Percentiles rank a stretch among this genome's conserved stretches.
phyloP scores from a whole-genome alignment of 2,113 vertebrate genomes.

The Odocoileus virginianus region DNA sequence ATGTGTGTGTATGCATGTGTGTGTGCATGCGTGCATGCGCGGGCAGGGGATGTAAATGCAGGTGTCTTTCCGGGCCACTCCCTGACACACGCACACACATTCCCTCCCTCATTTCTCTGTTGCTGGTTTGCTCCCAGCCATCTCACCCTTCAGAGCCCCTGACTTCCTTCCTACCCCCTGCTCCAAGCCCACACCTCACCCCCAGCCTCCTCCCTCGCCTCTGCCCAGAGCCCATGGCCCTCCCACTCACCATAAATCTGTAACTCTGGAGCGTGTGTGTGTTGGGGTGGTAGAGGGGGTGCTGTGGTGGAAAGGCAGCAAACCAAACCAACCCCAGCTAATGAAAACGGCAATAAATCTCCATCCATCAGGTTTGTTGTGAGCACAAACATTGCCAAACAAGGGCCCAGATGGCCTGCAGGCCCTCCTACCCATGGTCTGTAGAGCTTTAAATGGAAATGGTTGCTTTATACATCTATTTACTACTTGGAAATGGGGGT shows the following conservation, averaged over 20 bases:
- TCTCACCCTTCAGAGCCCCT: background rate
- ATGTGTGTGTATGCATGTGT: background rate
- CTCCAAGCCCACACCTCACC: constrained; percentile 22
- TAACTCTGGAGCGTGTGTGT: background rate
- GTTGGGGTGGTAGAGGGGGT: background rate
- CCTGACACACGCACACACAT: background rate
- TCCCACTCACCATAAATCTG: constrained; percentile 47
- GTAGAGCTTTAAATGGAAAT: constrained; percentile 57
- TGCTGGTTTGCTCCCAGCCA: background rate
- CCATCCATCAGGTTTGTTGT: constrained; percentile 31
- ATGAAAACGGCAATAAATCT: constrained; percentile 53
- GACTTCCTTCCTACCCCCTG: background rate
- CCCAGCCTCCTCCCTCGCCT: background rate
- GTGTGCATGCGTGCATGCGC: background rate
- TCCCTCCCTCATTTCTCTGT: background rate
- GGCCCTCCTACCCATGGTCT: background rate
- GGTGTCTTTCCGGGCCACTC: background rate
- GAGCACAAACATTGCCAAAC: constrained; percentile 69
- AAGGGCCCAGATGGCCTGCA: constrained; percentile 57
- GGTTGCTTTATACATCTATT: constrained; percentile 24
- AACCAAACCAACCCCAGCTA: constrained; percentile 45
- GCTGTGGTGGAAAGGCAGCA: constrained; percentile 17
- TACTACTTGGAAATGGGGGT: background rate
- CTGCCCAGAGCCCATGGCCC: background rate
- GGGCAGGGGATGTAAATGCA: background rate